Evolutionary conservation across 2,888 invertebrate species (phyloP).

Genomic region (Chaitophorus viminalis): DNA sequence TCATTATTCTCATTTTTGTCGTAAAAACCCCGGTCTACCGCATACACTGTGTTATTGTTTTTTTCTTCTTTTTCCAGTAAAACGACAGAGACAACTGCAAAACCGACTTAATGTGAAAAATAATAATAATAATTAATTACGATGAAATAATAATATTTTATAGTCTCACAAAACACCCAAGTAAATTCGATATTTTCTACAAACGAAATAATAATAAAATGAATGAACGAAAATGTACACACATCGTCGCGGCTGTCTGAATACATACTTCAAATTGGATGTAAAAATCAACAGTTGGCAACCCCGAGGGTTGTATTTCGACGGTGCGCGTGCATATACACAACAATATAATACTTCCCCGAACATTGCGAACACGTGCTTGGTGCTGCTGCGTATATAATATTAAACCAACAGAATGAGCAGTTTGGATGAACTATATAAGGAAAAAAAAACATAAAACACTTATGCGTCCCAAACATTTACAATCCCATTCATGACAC

Average conservation of each 20-base stretch:
- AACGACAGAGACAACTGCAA: too few relatives aligned
- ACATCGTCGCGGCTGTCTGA: too few relatives aligned
- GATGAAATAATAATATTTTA: too few relatives aligned
- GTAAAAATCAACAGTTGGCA: conserved; percentile 58
- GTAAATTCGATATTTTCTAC: too few relatives aligned
- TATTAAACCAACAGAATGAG: too few relatives aligned
- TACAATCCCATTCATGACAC: not conserved
- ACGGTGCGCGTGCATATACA: not conserved
- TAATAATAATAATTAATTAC: too few relatives aligned
- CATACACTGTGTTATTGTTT: not conserved
- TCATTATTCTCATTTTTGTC: not conserved
- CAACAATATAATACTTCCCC: not conserved
- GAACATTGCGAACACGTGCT: conserved; percentile 45
- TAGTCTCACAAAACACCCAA: too few relatives aligned
- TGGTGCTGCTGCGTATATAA: too few relatives aligned
- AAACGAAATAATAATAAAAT: too few relatives aligned
- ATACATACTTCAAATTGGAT: not conserved
- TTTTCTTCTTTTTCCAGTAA: too few relatives aligned
- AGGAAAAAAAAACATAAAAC: not conserved
- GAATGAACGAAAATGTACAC: too few relatives aligned
- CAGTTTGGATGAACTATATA: not conserved
- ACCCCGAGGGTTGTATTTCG: conserved; percentile 50
- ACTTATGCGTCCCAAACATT: not conserved
- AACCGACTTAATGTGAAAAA: too few relatives aligned
- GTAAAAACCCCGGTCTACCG: not conserved